phyloP scores from a whole-genome alignment of 2,797 vertebrate species.

The Acropternis orthonyx region DNA sequence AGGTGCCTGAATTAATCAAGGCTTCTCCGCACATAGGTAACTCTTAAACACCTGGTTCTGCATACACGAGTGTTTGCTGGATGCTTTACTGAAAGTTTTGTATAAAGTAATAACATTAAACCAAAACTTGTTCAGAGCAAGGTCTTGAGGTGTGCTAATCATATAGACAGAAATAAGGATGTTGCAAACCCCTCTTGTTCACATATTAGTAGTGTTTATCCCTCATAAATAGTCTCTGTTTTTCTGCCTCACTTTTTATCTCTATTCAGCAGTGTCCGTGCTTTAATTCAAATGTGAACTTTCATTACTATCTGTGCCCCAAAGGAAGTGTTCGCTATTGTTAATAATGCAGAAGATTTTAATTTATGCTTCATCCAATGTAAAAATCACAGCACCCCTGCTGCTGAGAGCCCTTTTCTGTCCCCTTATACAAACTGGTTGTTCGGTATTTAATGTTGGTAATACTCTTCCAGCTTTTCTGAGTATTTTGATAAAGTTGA shows the following conservation, averaged over 20 bases:
- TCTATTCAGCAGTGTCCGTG: background rate
- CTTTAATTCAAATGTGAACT: slow-evolving; percentile 51
- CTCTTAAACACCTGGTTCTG: background rate
- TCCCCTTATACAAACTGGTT: background rate
- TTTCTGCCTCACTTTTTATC: background rate
- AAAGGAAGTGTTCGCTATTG: background rate
- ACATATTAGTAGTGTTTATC: background rate
- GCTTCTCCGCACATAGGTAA: background rate
- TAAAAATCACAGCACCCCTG: slow-evolving; percentile 22
- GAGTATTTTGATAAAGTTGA: slow-evolving; percentile 28
- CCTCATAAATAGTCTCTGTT: background rate
- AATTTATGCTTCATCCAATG: slow-evolving; percentile 38
- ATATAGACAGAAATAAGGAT: background rate
- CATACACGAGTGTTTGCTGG: background rate
- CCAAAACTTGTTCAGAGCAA: background rate
- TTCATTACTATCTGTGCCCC: slow-evolving; percentile 31
- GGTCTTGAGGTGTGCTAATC: background rate
- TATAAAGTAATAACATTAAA: background rate
- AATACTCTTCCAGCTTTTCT: background rate
- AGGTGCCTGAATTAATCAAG: background rate
- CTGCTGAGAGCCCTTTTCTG: background rate
- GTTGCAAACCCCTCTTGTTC: background rate
- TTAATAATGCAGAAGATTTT: slow-evolving; percentile 59
- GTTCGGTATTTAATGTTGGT: background rate
- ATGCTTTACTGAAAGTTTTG: background rate